phyloP scores from a whole-genome alignment of 92 coral and sea anemone genomes.

The Scolanthus callimorphus region DNA sequence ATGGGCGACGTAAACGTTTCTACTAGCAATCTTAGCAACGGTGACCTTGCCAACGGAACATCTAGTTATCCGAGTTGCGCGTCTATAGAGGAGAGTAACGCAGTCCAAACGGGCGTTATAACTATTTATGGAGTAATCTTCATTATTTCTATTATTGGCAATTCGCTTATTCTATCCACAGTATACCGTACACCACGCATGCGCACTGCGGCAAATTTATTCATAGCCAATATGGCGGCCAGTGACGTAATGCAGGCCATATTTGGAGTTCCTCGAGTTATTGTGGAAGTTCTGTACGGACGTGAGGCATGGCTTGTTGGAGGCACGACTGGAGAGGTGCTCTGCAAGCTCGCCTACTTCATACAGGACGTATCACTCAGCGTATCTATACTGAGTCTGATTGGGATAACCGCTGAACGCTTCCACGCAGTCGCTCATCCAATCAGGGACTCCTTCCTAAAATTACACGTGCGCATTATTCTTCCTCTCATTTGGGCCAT shows the following conservation, averaged over 20 bases:
- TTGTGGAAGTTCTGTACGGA: conserved; percentile 18
- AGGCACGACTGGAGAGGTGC: conserved; percentile 33
- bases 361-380: conserved; percentile 59
- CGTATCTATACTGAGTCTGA: conserved; percentile 60
- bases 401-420: conserved; percentile 55
- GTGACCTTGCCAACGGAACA: too few relatives aligned
- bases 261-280: conserved; percentile 28
- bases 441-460: conserved; percentile 26
- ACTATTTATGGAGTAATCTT: conserved; percentile 11
- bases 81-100: conserved; percentile 13
- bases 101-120: conserved; percentile 12
- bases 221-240: conserved; percentile 36
- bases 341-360: conserved; percentile 60
- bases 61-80: too few relatives aligned
- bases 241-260: conserved; percentile 26
- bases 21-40: too few relatives aligned
- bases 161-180: conserved; percentile 15
- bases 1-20: too few relatives aligned
- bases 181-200: conserved; percentile 14
- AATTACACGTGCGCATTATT: conserved; percentile 1
- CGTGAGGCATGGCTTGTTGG: conserved; percentile 35
- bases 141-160: conserved; percentile 18
- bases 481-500: conserved; percentile 17
- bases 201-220: conserved; percentile 24
- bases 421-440: conserved; percentile 60